Evolutionary conservation across 2,888 invertebrate species (phyloP).

Genomic region (Andrena praecox): DNA sequence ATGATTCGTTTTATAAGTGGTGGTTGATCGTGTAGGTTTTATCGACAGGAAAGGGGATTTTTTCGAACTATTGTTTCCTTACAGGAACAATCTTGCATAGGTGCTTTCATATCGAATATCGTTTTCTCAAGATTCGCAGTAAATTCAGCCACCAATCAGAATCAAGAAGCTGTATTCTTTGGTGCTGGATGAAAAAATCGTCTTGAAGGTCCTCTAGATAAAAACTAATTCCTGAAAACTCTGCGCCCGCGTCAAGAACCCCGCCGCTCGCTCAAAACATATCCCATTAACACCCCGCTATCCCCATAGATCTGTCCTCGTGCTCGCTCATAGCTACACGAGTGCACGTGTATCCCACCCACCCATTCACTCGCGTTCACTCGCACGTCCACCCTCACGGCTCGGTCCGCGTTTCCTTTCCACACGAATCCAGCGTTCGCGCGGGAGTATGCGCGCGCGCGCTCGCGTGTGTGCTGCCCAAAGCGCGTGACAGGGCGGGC

Average conservation of each 20-base stretch:
- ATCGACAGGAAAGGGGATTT: not conserved
- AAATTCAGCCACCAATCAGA: no score
- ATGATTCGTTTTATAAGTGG: constrained; percentile 9
- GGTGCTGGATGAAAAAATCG: not conserved
- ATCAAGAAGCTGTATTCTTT: not conserved
- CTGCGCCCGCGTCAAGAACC: constrained; percentile 14
- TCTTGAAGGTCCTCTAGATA: not conserved
- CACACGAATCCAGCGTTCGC: constrained; percentile 14
- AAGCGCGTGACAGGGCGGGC: constrained; percentile 12
- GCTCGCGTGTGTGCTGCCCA: constrained; percentile 24
- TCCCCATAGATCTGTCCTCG: constrained; percentile 14
- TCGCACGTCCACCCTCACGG: constrained; percentile 1
- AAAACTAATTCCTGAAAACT: not conserved
- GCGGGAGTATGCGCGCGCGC: constrained; percentile 23
- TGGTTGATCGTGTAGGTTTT: constrained; percentile 4
- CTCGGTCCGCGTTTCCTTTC: constrained; percentile 11
- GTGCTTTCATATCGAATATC: not conserved
- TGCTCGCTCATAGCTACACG: constrained; percentile 11
- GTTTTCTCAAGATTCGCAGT: not conserved
- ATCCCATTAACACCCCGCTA: constrained; percentile 44
- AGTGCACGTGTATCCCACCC: constrained; percentile 8
- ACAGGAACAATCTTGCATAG: no score
- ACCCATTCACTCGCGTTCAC: constrained; percentile 13
- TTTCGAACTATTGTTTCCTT: no score
- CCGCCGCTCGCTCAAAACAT: constrained; percentile 7